Conservation (phyloP, 2,113 vertebrate species). For the Pterophyllum scalare region DNA sequence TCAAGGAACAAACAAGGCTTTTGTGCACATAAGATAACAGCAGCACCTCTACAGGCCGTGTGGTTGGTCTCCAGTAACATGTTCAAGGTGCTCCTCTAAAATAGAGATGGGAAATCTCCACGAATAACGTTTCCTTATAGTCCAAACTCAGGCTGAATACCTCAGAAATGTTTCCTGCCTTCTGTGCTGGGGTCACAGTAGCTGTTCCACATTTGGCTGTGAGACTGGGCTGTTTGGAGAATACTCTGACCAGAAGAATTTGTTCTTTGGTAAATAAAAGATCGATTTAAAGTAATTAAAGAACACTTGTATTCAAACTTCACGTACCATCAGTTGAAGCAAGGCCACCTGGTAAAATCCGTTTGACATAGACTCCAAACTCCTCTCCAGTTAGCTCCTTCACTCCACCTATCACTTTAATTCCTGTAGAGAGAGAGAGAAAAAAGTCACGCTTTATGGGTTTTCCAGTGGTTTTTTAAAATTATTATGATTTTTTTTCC, state of each 20-base stretch:
- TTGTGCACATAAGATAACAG: not conserved
- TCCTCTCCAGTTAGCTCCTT: conserved; percentile 89
- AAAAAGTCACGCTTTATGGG: not conserved
- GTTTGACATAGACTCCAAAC: conserved; percentile 92
- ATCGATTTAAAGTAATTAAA: not conserved
- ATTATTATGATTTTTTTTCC: not conserved
- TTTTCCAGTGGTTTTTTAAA: not conserved
- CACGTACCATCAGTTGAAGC: conserved; percentile 85
- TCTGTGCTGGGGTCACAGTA: not conserved
- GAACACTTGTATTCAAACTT: not conserved
- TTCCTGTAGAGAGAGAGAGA: conserved; percentile 75
- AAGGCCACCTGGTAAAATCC: conserved; percentile 90
- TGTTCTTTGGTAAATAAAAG: no score
- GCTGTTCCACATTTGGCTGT: not conserved
- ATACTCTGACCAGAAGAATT: not conserved
- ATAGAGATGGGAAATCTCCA: not conserved
- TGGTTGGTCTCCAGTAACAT: not conserved
- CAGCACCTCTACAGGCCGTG: not conserved
- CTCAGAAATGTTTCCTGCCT: no score
- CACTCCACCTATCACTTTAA: conserved; percentile 91
- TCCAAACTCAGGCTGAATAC: not conserved
- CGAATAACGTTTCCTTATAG: not conserved
- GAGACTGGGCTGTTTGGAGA: not conserved
- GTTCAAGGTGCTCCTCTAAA: not conserved
- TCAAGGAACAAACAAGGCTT: not conserved